A percentile compares a stretch with the other conserved stretches of the same genome.
phyloP scores from a whole-genome alignment of 2,113 vertebrate genomes.

The Thunnus thynnus region DNA sequence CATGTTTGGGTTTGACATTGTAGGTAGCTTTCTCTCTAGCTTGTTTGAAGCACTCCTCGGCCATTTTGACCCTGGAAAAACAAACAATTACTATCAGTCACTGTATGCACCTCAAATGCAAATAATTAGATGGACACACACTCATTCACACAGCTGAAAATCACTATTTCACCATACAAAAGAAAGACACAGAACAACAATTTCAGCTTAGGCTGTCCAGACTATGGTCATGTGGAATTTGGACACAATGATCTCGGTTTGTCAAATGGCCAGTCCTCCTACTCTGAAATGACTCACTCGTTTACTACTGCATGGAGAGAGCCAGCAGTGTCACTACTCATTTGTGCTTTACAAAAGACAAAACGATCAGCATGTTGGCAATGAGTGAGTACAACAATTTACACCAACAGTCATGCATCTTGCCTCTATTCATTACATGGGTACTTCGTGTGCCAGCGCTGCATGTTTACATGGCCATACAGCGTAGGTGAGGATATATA shows the following conservation, averaged over 20 bases:
- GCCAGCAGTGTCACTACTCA: conserved; percentile 41
- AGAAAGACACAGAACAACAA: neutral
- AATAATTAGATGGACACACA: conserved; percentile 17
- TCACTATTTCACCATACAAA: conserved; percentile 15
- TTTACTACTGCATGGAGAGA: conserved; percentile 36
- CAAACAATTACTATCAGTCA: neutral
- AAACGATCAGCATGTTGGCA: conserved; percentile 36
- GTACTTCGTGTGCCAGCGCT: neutral
- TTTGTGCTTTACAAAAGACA: conserved; percentile 33
- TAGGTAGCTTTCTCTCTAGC: conserved; percentile 92
- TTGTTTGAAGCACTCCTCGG: conserved; percentile 92
- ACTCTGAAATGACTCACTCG: conserved; percentile 51
- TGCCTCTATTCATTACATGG: neutral
- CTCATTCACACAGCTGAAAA: conserved; percentile 25
- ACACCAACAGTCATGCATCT: neutral
- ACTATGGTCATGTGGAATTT: conserved; percentile 39
- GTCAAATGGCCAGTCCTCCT: conserved; percentile 36
- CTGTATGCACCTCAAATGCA: neutral
- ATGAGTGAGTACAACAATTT: conserved; percentile 5
- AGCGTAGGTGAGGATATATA: conserved; percentile 29
- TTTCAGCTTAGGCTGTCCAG: conserved; percentile 10
- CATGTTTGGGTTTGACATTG: conserved; percentile 93
- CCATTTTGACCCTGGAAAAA: conserved; percentile 91
- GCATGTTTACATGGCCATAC: conserved; percentile 5
- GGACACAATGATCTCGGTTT: conserved; percentile 41